Conservation (phyloP, 2,888 invertebrate genomes). For the Dexiosoma caninum region DNA sequence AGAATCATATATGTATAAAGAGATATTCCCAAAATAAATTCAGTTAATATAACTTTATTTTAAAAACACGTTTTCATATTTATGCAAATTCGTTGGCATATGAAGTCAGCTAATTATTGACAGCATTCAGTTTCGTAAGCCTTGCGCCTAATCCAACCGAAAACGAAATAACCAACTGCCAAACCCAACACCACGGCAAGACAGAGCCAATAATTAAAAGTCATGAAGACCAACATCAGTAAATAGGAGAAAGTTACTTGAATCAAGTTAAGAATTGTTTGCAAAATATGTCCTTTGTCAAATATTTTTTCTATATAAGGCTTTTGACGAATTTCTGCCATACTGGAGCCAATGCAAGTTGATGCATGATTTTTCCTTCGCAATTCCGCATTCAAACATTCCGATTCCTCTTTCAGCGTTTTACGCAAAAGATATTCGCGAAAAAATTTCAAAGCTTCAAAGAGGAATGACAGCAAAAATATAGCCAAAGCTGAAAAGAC, state of each 20-base stretch:
- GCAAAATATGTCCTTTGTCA: conserved; percentile 70
- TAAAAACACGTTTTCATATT: too few species aligned
- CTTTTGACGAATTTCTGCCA: conserved; percentile 67
- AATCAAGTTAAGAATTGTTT: conserved; percentile 72
- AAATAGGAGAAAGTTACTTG: conserved; percentile 75
- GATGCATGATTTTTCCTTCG: conserved; percentile 62
- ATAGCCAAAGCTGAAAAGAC: conserved; percentile 93
- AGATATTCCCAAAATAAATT: too few species aligned
- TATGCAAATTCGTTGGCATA: too few species aligned
- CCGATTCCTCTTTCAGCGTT: conserved; percentile 66
- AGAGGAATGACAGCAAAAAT: conserved; percentile 92
- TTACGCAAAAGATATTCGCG: conserved; percentile 77
- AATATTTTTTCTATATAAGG: conserved; percentile 68
- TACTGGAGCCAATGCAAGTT: conserved; percentile 64
- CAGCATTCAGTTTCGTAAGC: conserved; percentile 74
- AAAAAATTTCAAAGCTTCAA: conserved; percentile 95
- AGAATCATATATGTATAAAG: too few species aligned
- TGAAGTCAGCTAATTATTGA: conserved; percentile 63
- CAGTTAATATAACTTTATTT: too few species aligned
- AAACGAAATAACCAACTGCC: conserved; percentile 74
- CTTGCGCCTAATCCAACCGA: conserved; percentile 74
- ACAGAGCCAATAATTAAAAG: conserved; percentile 76
- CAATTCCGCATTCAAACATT: conserved; percentile 66
- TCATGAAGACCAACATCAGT: conserved; percentile 77
- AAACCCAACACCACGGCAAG: conserved; percentile 75